These are phyloP conservation scores for Oryzias dopingdopingensis DNA, from an alignment of 2,797 vertebrate genomes.

Conservation along the genomic window DNA sequence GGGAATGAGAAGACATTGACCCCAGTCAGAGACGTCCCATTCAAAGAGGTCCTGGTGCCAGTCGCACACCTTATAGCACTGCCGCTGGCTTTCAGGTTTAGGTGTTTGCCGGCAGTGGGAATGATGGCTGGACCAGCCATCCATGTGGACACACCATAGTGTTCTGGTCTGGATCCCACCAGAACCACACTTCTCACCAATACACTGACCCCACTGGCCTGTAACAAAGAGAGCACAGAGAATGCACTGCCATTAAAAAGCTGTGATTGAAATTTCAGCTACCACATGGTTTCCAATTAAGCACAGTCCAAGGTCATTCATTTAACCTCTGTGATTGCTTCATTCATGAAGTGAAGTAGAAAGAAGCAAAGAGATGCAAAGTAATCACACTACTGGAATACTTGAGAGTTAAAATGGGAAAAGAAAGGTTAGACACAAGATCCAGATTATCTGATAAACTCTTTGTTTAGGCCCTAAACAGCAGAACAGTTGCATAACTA, in stretches of 20 bases:
- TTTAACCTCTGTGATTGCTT: conserved; percentile 62
- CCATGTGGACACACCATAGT: conserved; percentile 90
- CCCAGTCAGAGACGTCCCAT: conserved; percentile 92
- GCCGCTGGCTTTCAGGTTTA: conserved; percentile 85
- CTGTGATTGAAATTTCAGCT: conserved; percentile 50
- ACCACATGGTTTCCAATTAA: conserved; percentile 56
- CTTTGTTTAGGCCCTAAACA: too few species aligned
- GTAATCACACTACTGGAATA: conserved; percentile 47
- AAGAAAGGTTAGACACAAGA: too few species aligned
- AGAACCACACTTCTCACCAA: conserved; percentile 87
- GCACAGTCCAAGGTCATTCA: conserved; percentile 51
- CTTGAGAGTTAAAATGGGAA: conserved; percentile 13
- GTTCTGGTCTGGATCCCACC: conserved; percentile 86
- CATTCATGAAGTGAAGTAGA: conserved; percentile 57
- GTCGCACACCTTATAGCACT: conserved; percentile 93
- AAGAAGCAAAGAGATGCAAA: conserved; percentile 40
- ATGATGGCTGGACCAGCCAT: conserved; percentile 91
- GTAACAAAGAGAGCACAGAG: conserved; percentile 44
- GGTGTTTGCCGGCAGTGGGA: conserved; percentile 83
- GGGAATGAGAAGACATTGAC: conserved; percentile 78
- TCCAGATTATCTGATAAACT: too few species aligned
- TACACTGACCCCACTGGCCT: conserved; percentile 94
- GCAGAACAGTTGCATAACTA: too few species aligned
- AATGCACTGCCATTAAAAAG: conserved; percentile 25
- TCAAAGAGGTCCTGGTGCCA: conserved; percentile 93